Evolutionary conservation across 1,140 invertebrate genomes (phyloP).

Genomic region (Drosophila yakuba): DNA sequence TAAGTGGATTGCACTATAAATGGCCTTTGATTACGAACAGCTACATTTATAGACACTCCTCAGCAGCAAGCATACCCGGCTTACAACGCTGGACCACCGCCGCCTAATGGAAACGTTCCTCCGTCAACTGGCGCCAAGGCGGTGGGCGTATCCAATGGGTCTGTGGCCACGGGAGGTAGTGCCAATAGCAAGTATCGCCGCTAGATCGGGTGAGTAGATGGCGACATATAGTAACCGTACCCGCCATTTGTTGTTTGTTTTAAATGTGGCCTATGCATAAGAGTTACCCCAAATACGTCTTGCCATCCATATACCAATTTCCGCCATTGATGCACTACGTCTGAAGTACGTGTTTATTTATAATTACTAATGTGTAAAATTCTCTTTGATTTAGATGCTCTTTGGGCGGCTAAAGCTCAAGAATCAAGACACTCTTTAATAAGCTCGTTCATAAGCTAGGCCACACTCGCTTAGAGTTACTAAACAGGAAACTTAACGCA

Average conservation of each 20-base stretch:
- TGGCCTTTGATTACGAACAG: background rate
- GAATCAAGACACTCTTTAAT: slow-evolving; percentile 62
- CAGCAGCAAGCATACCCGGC: slow-evolving; percentile 58
- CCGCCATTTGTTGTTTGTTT: slow-evolving; percentile 43
- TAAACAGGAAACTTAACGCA: slow-evolving; percentile 63
- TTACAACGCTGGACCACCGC: slow-evolving; percentile 60
- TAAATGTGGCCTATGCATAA: slow-evolving; percentile 37
- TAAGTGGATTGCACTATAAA: slow-evolving; percentile 20
- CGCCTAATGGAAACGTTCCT: slow-evolving; percentile 52
- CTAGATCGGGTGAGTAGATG: slow-evolving; percentile 59
- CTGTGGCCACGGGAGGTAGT: slow-evolving; percentile 64
- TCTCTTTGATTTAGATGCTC: slow-evolving; percentile 85
- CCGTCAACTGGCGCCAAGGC: slow-evolving; percentile 15
- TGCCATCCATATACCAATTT: background rate
- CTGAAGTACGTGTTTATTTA: slow-evolving; percentile 31
- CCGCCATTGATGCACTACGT: slow-evolving; percentile 39
- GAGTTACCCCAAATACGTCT: slow-evolving; percentile 47
- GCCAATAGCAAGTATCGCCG: slow-evolving; percentile 77
- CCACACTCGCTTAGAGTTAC: slow-evolving; percentile 70
- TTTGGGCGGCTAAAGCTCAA: slow-evolving; percentile 63
- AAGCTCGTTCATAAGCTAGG: slow-evolving; percentile 72
- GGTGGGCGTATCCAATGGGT: slow-evolving; percentile 61
- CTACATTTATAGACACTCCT: slow-evolving; percentile 36
- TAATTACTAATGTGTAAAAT: slow-evolving; percentile 67
- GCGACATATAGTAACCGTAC: slow-evolving; percentile 12